Evolutionary conservation across 53 echinoderm and acorn worm species (phyloP), one percentile per base, ranked within the genome.

Genomic region (Luidia sarsii): DNA sequence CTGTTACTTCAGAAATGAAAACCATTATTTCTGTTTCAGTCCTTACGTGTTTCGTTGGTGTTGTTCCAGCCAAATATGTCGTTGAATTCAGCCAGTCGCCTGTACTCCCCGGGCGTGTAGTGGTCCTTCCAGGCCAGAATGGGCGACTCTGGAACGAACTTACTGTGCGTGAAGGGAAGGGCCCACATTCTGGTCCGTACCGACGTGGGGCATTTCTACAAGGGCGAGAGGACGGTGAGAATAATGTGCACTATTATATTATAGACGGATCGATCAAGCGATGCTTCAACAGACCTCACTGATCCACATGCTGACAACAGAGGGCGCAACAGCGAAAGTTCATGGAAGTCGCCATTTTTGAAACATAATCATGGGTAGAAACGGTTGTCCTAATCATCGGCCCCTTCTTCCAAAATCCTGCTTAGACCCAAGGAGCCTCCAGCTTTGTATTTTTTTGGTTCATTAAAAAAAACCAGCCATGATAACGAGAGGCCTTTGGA

Each of bases 91-190:
- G 54, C 33, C 23, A 95, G 68, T 48, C 96, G 77, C 20, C 70
- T 56, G 64, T 88, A 92, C 33, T 95, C 96, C 15, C 68, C 74
- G 18, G 71, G 68, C 67, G 52, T 90, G 48, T 88, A 79, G 50
- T 96, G 96, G 27, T 93, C 83, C 66, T 88, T 68, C 92, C 92
- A 96, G 64, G 93, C 90, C 33, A 96, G 67, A 23, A 96, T 63
- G 3, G 96, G 96, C 41, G 90, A 85, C 33, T 96, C 96, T 4
- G 80, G 21, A 31, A 93, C 83, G 63, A 75, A 88, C 39, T 79
- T 91, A 10, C 52, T 27, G 45, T 55, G 65, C 30, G 89, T 33
- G 18, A 53, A 49, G 32, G 88, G 63, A 28, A 61, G 60, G 16
- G 68, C 53, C 46, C 86, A 23, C 65, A 96, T 82, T 67, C 75